Percentiles rank a stretch among this genome's conserved stretches.
Conservation (phyloP, 2,113 vertebrate genomes). For the Lipophrys pholis region DNA sequence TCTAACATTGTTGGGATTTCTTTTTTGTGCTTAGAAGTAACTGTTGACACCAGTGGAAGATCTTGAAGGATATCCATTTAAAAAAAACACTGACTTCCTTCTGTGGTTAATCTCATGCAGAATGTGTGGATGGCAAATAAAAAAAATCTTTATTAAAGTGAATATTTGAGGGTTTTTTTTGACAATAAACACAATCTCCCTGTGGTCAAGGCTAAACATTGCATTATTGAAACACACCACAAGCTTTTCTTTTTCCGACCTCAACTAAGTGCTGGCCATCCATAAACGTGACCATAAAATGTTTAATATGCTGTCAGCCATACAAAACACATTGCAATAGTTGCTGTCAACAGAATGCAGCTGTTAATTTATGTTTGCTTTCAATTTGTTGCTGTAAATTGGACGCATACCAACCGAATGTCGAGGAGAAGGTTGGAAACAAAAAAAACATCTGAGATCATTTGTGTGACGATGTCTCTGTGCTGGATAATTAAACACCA, state of each 20-base stretch:
- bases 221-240: not conserved
- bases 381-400: not conserved
- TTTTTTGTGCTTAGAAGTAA: no score
- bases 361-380: not conserved
- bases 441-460: not conserved
- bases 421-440: not conserved
- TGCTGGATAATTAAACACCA: constrained; percentile 1
- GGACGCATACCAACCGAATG: not conserved
- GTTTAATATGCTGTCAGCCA: not conserved
- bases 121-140: not conserved
- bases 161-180: not conserved
- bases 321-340: no score
- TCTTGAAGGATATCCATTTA: no score
- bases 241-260: no score
- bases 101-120: not conserved
- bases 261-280: no score
- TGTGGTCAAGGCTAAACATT: not conserved
- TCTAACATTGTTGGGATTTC: no score
- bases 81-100: not conserved
- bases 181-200: not conserved
- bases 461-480: not conserved
- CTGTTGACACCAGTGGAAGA: no score
- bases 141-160: not conserved
- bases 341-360: not conserved
- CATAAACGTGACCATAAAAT: not conserved